Evolutionary conservation across 2,888 invertebrate genomes (phyloP), one percentile per base, ranked within the genome.

Genomic region (Pheosia tremula): DNA sequence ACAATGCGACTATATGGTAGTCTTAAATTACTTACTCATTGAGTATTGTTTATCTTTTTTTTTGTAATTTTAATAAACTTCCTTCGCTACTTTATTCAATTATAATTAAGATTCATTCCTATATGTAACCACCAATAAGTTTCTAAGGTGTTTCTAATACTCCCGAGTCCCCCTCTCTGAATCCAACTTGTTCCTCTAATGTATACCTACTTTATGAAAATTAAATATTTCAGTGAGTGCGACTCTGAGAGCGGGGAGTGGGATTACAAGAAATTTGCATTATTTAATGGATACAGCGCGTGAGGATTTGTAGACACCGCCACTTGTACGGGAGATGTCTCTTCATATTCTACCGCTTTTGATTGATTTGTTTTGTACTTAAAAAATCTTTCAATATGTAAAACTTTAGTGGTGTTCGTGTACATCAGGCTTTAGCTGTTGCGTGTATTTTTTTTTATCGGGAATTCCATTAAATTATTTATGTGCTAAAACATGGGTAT

Each of bases 251-350:
- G 81, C 82, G 68, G 81, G 75, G 84, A 85, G 85, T 82, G 82
- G 91, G 93, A 92, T 92, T 92, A 93, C 91, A 90, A 88, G 88
- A 87, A 91, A 93, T 93, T 93, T 93, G 91, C 93, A 93, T 93
- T 90, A 88, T 90, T 88, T 93, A 93, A 93, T 93, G 90, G 90
- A 89, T 88, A 88, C 83, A 78, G 88, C 82, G 88, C 90, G 91
- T 90, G 91, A 88, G 92, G 91, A 89, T 90, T 92, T 92, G 89
- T 87, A 85, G 78, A 84, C 86, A 87, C 84, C 74, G 85, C 81
- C 81, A 83, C 83, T 85, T 81, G 83, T 81, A 82, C 81, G 76
- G 77, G 80, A 81, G 78, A 72, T 68, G 71, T 63, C 61, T 75
- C 75, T 70, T 76, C 74, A 78, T 81, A 78, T 77, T 70, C 66